A percentile compares a stretch with the other conserved stretches of the same genome.
phyloP scores from a whole-genome alignment of 30 jellyfish, hydroid and myxozoan species.

The Aurelia sp. region DNA sequence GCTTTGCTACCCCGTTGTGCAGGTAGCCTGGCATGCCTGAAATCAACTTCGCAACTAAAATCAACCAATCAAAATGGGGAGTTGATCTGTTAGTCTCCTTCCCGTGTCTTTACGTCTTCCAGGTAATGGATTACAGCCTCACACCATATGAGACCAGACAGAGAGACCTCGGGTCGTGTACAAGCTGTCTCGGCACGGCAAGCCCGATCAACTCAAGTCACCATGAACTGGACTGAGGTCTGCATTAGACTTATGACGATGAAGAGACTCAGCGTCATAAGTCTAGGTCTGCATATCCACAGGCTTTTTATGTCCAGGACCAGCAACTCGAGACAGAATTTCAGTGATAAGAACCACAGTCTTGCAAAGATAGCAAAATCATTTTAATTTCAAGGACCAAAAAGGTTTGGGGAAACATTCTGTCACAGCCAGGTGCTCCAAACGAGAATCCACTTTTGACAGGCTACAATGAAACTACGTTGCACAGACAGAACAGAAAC shows the following conservation, averaged over 20 bases:
- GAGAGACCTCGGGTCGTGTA: slow-evolving; percentile 16
- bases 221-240: not conserved
- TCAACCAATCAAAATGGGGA: not conserved
- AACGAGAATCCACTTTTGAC: no score
- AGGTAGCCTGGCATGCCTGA: no score
- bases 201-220: slow-evolving; percentile 49
- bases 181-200: slow-evolving; percentile 65
- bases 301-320: not conserved
- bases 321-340: slow-evolving; percentile 10
- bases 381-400: no score
- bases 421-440: no score
- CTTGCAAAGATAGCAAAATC: no score
- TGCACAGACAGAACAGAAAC: no score
- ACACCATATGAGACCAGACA: slow-evolving; percentile 53
- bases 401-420: no score
- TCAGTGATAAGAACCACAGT: not conserved
- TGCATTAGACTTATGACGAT: no score
- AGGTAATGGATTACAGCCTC: slow-evolving; percentile 49
- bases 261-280: no score
- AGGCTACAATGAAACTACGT: no score
- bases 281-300: not conserved
- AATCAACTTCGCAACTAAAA: not conserved
- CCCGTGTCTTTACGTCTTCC: slow-evolving; percentile 29
- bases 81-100: slow-evolving; percentile 53
- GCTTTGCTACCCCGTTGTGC: no score